Base-by-base conservation (phyloP, 1,140 invertebrate species). In the Listronotus oregonensis region DNA sequence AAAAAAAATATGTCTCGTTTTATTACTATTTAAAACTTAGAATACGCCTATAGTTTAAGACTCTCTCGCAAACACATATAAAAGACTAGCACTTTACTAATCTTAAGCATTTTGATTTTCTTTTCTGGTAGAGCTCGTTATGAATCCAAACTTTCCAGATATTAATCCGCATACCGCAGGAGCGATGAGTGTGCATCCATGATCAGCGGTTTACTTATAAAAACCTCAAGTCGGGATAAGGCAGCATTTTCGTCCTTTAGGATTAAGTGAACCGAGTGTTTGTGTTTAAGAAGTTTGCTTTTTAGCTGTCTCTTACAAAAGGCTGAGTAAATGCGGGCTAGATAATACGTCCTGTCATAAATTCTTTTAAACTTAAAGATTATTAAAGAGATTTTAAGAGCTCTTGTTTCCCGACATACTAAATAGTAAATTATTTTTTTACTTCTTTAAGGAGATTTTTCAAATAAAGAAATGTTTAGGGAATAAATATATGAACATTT, bases 111-210 rank as follows among this genome's bases (percentile, higher is more conserved):
- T 27, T 27, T 27, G 21, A 27, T 27, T 27, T 27, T 27, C 21
- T 27, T 27, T 27, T 27, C 21, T 27, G 5, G 21, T 1, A 27
- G 5, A 27, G 21, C 21, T 27, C 21, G 21, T 27, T 27, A 27
- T 27, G 21, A 27, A 27, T 3, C 21, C 21, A 27, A 27, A 27
- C 21, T 27, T 27, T 56, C 14, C 21, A 43, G 52, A 64, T 64
- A 56, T 56, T 64, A 64, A 64, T 64, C 61, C 61, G 31, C 12
- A 55, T 56, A 64, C 51, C 61, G 17, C 12, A 51, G 40, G 15
- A 44, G 39, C 52, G 51, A 40, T 55, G 61, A 64, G 51, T 56
- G 61, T 43, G 61, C 61, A 17, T 31, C 44, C 61, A 34, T 60
- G 50, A 60, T 60, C 56, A 51, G 31, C 31, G 61, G 52, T 56